phyloP scores from a whole-genome alignment of 2,888 invertebrate species.

The Lacanobia wlatinum region DNA sequence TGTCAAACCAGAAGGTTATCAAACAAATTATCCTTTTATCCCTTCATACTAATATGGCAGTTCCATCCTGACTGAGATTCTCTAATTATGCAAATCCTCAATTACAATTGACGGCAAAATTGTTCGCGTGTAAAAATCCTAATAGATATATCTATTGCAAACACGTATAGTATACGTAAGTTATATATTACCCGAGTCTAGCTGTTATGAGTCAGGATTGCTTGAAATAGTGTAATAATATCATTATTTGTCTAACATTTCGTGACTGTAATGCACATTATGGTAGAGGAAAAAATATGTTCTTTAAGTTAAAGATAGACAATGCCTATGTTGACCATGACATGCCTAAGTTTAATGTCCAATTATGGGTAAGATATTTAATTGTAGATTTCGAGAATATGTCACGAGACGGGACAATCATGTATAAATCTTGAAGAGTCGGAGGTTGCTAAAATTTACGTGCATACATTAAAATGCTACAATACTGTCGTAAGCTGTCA shows the following conservation, averaged over 20 bases:
- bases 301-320: conserved; percentile 46
- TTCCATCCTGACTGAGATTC: conserved; percentile 22
- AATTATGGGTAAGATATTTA: conserved; percentile 54
- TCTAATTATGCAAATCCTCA: conserved; percentile 21
- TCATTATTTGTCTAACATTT: conserved; percentile 44
- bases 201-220: conserved; percentile 61
- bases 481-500: background rate
- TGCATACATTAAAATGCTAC: background rate
- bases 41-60: conserved; percentile 33
- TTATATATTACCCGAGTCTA: conserved; percentile 43
- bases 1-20: background rate
- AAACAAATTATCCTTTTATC: conserved; percentile 3
- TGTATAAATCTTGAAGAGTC: conserved; percentile 1
- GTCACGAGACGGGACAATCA: conserved; percentile 13
- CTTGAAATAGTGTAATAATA: conserved; percentile 40
- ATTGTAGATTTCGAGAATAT: conserved; percentile 25
- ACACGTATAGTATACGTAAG: conserved; percentile 21
- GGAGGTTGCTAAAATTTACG: background rate
- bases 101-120: conserved; percentile 29
- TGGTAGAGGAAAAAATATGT: conserved; percentile 49
- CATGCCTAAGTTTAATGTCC: conserved; percentile 46
- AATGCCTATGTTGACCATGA: conserved; percentile 54
- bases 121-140: conserved; percentile 45
- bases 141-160: conserved; percentile 44
- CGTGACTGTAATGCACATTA: conserved; percentile 56